Evolutionary conservation across 2,888 invertebrate species (phyloP).

Genomic region (Idaea dimidiata): DNA sequence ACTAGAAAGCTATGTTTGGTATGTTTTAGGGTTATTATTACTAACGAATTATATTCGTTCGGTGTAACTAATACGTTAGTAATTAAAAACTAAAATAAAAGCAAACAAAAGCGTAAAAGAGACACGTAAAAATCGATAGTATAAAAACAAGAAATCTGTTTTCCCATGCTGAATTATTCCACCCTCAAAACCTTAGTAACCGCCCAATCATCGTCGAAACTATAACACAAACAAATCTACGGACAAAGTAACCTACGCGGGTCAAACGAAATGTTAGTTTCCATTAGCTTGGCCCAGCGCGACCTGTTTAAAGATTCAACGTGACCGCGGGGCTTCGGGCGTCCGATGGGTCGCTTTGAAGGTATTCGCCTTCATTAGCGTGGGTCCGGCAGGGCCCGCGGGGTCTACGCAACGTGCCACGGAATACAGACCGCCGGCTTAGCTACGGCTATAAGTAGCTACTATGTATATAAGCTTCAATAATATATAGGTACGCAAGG

Average conservation of each 20-base stretch:
- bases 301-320: constrained; percentile 74
- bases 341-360: constrained; percentile 68
- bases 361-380: constrained; percentile 77
- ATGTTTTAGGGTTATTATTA: too few relatives aligned
- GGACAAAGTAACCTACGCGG: constrained; percentile 11
- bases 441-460: not conserved
- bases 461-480: not conserved
- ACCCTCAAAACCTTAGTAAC: not conserved
- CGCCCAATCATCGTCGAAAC: not conserved
- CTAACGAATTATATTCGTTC: too few relatives aligned
- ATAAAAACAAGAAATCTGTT: not conserved
- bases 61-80: too few relatives aligned
- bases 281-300: constrained; percentile 49
- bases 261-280: constrained; percentile 48
- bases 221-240: constrained; percentile 1
- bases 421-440: not conserved
- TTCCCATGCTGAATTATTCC: not conserved
- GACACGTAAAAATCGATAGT: too few relatives aligned
- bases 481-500: not conserved
- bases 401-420: constrained; percentile 27
- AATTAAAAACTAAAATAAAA: too few relatives aligned
- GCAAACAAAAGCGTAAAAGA: too few relatives aligned
- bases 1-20: too few relatives aligned
- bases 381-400: constrained; percentile 62
- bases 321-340: constrained; percentile 48